These are phyloP conservation scores for Ciconia stormi DNA, from an alignment of 2,113 vertebrate genomes.

Conservation along the genomic window DNA sequence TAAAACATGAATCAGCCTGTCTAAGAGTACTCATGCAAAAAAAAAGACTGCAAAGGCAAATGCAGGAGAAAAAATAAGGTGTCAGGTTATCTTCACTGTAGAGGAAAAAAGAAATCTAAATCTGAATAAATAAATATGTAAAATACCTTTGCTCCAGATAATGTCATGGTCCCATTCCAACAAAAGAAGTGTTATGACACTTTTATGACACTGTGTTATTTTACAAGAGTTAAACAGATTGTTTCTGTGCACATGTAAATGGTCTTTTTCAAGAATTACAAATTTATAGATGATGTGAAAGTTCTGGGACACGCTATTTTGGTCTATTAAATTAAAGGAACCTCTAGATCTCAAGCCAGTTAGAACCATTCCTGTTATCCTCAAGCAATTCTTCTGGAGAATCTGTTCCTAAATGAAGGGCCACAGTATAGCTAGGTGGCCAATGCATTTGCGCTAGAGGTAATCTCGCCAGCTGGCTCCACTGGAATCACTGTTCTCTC, in stretches of 20 bases:
- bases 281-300: not conserved
- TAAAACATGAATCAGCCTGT: not conserved
- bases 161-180: not conserved
- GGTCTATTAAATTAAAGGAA: not conserved
- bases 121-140: not conserved
- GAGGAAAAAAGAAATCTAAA: not conserved
- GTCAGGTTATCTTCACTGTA: not conserved
- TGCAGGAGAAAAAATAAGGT: not conserved
- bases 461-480: not conserved
- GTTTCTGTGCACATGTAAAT: not conserved
- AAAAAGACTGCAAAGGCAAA: not conserved
- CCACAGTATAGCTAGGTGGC: not conserved
- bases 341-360: not conserved
- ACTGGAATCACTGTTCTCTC: not conserved
- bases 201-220: not conserved
- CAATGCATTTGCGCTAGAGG: not conserved
- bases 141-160: not conserved
- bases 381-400: not conserved
- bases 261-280: not conserved
- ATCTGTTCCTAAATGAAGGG: not conserved
- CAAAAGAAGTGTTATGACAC: not conserved
- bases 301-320: not conserved
- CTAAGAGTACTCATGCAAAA: not conserved
- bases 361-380: not conserved
- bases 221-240: not conserved